Percentiles rank a stretch among this genome's conserved stretches.
Evolutionary conservation across 2,113 vertebrate species (phyloP).

Genomic region (Excalfactoria chinensis): DNA sequence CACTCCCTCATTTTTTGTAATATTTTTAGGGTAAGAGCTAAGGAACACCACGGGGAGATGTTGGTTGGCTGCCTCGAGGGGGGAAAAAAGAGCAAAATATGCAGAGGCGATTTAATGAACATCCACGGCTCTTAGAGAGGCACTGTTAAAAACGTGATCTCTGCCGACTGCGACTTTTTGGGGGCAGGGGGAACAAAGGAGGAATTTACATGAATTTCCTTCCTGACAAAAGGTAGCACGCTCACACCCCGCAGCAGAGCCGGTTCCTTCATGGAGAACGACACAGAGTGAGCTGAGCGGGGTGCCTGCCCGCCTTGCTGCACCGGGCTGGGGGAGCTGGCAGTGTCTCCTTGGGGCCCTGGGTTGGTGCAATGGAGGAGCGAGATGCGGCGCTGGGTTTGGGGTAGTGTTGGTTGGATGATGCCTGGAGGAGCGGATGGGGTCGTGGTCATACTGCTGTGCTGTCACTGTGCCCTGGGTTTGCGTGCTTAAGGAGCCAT

Average conservation of each 20-base stretch:
- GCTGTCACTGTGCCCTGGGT: no score
- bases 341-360: no score
- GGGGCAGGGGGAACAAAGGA: background rate
- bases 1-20: background rate
- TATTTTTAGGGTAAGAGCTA: conserved; percentile 62
- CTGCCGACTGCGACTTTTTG: background rate
- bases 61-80: conserved; percentile 32
- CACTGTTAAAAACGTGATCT: background rate
- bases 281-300: fast-evolving
- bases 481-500: background rate
- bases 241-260: background rate
- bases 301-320: fast-evolving
- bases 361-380: background rate
- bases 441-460: no score
- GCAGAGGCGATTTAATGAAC: conserved; percentile 64
- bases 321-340: no score
- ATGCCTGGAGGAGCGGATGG: no score
- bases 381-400: background rate
- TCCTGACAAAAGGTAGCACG: background rate
- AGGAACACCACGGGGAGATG: conserved; percentile 56
- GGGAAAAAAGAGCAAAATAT: background rate
- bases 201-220: background rate
- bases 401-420: no score
- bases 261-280: background rate
- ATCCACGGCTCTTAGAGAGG: background rate